Evolutionary conservation across 2,888 invertebrate genomes (phyloP).

Genomic region (Drosophila seclusa): DNA sequence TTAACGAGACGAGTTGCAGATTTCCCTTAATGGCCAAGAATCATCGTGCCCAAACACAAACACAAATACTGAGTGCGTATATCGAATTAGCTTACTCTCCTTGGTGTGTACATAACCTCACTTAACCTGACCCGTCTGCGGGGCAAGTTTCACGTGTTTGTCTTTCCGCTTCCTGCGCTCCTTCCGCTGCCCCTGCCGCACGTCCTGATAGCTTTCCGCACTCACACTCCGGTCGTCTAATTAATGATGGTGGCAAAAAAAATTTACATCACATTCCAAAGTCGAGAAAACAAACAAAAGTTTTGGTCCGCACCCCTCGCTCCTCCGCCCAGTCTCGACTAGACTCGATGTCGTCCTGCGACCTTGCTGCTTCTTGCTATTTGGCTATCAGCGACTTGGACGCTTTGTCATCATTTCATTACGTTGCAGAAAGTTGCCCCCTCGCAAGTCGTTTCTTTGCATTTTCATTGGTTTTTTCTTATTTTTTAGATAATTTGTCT

Average conservation of each 20-base stretch:
- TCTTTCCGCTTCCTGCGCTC: background rate
- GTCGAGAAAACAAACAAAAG: constrained; percentile 64
- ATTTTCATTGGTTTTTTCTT: background rate
- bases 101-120: constrained; percentile 63
- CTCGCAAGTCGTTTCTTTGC: background rate
- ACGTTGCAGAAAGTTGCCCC: constrained; percentile 68
- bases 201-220: constrained; percentile 35
- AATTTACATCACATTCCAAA: constrained; percentile 65
- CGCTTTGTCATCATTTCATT: constrained; percentile 78
- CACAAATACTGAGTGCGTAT: constrained; percentile 28
- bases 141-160: constrained; percentile 13
- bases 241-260: constrained; percentile 61
- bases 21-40: constrained; percentile 21
- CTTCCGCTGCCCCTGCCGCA: constrained; percentile 16
- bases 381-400: constrained; percentile 59
- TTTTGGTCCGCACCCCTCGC: constrained; percentile 17
- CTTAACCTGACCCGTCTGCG: constrained; percentile 46
- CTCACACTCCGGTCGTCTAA: constrained; percentile 54
- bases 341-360: constrained; percentile 21
- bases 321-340: constrained; percentile 13
- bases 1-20: constrained; percentile 46
- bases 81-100: constrained; percentile 5
- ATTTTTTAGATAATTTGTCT: constrained; percentile 69
- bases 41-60: constrained; percentile 46
- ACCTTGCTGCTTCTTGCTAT: constrained; percentile 23